Percentiles rank a stretch among this genome's conserved stretches.
Evolutionary conservation across 2,113 vertebrate genomes (phyloP).

Genomic region (Egretta garzetta): DNA sequence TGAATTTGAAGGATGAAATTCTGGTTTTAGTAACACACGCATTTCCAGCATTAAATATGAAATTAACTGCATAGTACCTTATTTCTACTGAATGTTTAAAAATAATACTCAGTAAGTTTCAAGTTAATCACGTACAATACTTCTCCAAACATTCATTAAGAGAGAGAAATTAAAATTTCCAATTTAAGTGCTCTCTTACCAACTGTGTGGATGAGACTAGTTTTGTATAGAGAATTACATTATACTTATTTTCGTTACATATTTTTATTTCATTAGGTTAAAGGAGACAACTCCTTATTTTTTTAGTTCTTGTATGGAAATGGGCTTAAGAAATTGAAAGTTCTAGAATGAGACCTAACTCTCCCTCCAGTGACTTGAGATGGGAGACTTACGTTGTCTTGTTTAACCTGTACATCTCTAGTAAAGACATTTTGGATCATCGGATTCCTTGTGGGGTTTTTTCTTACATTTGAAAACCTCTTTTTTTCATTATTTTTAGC

Average conservation of each 20-base stretch:
- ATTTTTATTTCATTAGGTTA: background rate
- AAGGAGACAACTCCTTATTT: background rate
- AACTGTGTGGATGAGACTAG: background rate
- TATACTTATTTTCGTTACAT: background rate
- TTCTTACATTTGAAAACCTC: background rate
- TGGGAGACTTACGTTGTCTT: no score
- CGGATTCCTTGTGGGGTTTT: background rate
- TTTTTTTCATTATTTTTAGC: background rate
- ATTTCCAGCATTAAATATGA: background rate
- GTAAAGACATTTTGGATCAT: no score
- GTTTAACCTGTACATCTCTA: no score
- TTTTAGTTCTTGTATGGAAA: no score
- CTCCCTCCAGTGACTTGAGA: no score
- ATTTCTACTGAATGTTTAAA: background rate
- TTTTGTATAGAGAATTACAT: background rate
- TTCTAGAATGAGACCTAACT: no score
- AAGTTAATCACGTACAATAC: background rate
- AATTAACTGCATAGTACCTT: background rate
- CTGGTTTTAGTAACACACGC: background rate
- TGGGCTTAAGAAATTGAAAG: no score
- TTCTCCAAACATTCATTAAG: background rate
- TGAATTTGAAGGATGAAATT: background rate
- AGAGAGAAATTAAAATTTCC: background rate
- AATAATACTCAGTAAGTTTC: background rate
- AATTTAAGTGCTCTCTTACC: background rate